Evolutionary conservation across 2,888 invertebrate species (phyloP).

Genomic region (Papilio protenor): DNA sequence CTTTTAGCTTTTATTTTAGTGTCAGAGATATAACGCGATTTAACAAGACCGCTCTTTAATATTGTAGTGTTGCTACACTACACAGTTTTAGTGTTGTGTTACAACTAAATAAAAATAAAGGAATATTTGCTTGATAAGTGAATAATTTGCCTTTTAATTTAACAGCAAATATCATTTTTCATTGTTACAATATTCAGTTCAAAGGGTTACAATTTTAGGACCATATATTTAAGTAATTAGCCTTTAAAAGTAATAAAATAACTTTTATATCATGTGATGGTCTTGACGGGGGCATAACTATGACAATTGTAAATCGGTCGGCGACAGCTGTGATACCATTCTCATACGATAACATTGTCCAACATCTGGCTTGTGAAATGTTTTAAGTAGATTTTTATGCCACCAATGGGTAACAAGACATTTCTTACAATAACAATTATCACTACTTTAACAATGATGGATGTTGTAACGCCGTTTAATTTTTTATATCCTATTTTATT

Average conservation of each 20-base stretch:
- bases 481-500: too few relatives aligned
- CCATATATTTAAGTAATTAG: neutral
- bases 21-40: neutral
- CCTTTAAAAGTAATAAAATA: neutral
- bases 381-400: slow-evolving; percentile 8
- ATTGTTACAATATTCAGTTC: too few relatives aligned
- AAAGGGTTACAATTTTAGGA: neutral
- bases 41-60: slow-evolving; percentile 3
- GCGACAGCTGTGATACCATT: slow-evolving; percentile 13
- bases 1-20: slow-evolving; percentile 33
- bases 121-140: neutral
- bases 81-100: neutral
- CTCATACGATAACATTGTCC: neutral
- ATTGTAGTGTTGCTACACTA: neutral
- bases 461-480: neutral
- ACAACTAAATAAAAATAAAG: neutral
- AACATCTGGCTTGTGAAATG: slow-evolving; percentile 14
- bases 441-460: neutral
- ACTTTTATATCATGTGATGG: neutral
- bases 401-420: neutral
- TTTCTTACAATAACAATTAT: slow-evolving; percentile 13
- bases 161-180: neutral
- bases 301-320: slow-evolving; percentile 5
- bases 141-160: neutral
- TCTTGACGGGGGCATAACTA: neutral